Evolutionary conservation across 2,888 invertebrate genomes (phyloP).

Genomic region (Prosapia bicincta): DNA sequence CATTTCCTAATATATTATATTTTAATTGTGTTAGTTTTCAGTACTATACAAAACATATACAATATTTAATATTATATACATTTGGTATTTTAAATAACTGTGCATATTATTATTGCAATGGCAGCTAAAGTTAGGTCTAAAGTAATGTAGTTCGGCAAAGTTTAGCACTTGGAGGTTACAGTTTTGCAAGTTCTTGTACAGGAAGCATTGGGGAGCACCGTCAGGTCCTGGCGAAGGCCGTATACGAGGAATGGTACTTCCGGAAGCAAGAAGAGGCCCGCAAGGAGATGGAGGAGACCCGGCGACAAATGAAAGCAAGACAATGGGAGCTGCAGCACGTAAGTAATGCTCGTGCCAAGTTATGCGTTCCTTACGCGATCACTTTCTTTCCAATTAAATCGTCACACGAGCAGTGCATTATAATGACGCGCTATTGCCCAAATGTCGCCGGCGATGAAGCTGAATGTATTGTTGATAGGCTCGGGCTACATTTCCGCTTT

Average conservation of each 20-base stretch:
- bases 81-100: too few species aligned
- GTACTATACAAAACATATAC: too few species aligned
- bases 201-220: constrained; percentile 9
- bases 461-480: too few species aligned
- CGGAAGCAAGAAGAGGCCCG: constrained; percentile 35
- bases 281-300: constrained; percentile 22
- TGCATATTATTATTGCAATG: too few species aligned
- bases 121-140: too few species aligned
- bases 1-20: too few species aligned
- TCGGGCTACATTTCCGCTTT: too few species aligned
- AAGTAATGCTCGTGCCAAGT: constrained; percentile 2
- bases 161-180: too few species aligned
- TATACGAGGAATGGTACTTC: constrained; percentile 40
- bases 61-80: too few species aligned
- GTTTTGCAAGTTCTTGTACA: constrained; percentile 5
- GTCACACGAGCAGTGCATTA: background rate
- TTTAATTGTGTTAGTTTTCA: too few species aligned
- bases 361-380: background rate
- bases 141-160: too few species aligned
- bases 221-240: constrained; percentile 36
- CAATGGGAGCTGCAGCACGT: constrained; percentile 32
- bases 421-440: background rate
- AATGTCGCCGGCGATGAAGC: background rate
- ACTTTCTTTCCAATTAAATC: background rate
- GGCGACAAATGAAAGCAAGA: constrained; percentile 27